These are phyloP conservation scores for Leptinotarsa tumamoca DNA, from an alignment of 2,888 invertebrate species.

Conservation along the genomic window DNA sequence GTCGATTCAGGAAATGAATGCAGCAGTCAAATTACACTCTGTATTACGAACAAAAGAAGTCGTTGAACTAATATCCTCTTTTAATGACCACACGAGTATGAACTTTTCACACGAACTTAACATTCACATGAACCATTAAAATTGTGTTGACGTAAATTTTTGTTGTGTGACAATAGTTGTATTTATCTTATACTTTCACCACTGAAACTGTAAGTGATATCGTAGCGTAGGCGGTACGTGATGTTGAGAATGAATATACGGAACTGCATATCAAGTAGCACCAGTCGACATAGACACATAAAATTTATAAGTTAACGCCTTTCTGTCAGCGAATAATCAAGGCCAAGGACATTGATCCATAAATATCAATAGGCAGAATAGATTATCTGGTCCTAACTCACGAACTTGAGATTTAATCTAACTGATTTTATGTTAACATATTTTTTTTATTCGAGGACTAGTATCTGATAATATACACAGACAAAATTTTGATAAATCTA, in stretches of 20 bases:
- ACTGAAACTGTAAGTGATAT: constrained; percentile 15
- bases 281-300: background rate
- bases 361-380: background rate
- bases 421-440: background rate
- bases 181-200: constrained; percentile 8
- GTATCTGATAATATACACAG: too few species aligned
- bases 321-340: background rate
- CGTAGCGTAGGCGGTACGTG: constrained; percentile 4
- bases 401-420: background rate
- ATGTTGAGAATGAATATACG: background rate
- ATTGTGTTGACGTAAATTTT: background rate
- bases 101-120: background rate
- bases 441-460: background rate
- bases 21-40: too few species aligned
- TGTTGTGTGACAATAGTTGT: constrained; percentile 1
- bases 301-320: constrained; percentile 3
- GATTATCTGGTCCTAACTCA: background rate
- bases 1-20: too few species aligned
- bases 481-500: too few species aligned
- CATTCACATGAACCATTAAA: constrained; percentile 10
- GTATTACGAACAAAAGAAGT: background rate
- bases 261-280: constrained; percentile 1
- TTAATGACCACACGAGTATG: background rate
- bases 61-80: background rate
- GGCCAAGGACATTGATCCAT: background rate